Evolutionary conservation across 2,113 vertebrate genomes (phyloP).

Genomic region (Excalfactoria chinensis): DNA sequence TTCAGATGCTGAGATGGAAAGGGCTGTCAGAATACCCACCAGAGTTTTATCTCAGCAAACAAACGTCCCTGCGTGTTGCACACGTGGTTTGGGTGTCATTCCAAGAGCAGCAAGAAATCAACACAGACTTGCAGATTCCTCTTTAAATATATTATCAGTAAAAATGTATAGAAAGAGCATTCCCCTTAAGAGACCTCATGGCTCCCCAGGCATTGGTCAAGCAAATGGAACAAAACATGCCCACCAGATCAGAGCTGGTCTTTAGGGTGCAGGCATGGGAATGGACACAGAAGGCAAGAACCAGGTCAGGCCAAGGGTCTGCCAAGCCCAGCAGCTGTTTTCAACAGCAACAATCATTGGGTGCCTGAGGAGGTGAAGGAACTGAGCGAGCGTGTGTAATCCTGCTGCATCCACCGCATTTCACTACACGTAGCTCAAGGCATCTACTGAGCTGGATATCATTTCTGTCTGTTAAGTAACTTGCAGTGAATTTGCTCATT

Average conservation of each 20-base stretch:
- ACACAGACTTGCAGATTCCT: background rate
- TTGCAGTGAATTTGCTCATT: background rate
- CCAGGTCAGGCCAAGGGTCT: accelerated
- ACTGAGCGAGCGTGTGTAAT: accelerated
- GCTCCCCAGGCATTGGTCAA: accelerated
- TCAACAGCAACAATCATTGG: background rate
- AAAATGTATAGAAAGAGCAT: background rate
- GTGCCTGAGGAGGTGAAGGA: background rate
- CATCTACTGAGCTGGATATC: background rate
- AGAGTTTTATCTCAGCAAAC: background rate
- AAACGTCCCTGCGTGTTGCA: background rate
- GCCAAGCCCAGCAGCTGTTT: background rate
- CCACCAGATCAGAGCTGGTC: background rate
- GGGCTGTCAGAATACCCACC: background rate
- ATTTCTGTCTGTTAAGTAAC: background rate
- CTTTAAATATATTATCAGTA: background rate
- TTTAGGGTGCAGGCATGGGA: accelerated
- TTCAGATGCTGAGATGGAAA: background rate
- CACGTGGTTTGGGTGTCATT: background rate
- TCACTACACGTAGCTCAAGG: background rate
- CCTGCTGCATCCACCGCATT: background rate
- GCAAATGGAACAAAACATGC: background rate
- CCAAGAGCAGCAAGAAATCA: background rate
- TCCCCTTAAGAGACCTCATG: background rate
- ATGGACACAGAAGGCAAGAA: background rate